Percentiles rank a stretch among this genome's conserved stretches.
Conservation (phyloP, 2,888 invertebrate genomes). For the Xylocampa areola region DNA sequence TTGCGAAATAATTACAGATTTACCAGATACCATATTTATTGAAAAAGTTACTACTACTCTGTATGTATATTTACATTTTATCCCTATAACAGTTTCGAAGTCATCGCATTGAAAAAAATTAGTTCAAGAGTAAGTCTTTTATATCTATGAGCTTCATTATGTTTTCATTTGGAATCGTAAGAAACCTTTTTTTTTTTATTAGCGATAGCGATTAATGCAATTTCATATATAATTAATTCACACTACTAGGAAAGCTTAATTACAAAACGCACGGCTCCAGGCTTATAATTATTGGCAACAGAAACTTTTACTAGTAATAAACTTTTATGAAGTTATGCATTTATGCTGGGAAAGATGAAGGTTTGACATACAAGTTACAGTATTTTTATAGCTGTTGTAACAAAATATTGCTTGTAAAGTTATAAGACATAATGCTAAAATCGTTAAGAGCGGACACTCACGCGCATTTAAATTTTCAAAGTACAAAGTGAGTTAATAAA, state of each 20-base stretch:
- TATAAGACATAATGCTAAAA: slow-evolving; percentile 50
- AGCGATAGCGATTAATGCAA: slow-evolving; percentile 14
- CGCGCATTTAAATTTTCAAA: slow-evolving; percentile 51
- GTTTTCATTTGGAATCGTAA: not conserved
- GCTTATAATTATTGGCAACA: slow-evolving; percentile 57
- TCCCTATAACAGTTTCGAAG: not conserved
- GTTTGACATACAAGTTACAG: slow-evolving; percentile 48
- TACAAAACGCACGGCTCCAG: slow-evolving; percentile 37
- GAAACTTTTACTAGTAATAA: slow-evolving; percentile 60
- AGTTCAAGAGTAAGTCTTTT: too few species aligned
- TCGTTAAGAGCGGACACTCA: slow-evolving; percentile 47
- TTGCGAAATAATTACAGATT: slow-evolving; percentile 22
- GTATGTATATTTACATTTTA: slow-evolving; percentile 7
- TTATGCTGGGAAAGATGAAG: slow-evolving; percentile 51
- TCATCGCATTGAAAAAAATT: too few species aligned
- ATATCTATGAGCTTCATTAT: not conserved
- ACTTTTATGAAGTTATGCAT: slow-evolving; percentile 48
- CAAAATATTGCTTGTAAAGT: slow-evolving; percentile 62
- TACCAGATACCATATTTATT: slow-evolving; percentile 7
- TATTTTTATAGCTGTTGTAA: slow-evolving; percentile 59
- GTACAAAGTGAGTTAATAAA: slow-evolving; percentile 58
- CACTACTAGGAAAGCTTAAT: slow-evolving; percentile 44
- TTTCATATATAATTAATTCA: slow-evolving; percentile 36
- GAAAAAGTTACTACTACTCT: not conserved
- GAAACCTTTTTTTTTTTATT: not conserved